Evolutionary conservation across 2,113 vertebrate species (phyloP).

Genomic region (Donacobius atricapilla): DNA sequence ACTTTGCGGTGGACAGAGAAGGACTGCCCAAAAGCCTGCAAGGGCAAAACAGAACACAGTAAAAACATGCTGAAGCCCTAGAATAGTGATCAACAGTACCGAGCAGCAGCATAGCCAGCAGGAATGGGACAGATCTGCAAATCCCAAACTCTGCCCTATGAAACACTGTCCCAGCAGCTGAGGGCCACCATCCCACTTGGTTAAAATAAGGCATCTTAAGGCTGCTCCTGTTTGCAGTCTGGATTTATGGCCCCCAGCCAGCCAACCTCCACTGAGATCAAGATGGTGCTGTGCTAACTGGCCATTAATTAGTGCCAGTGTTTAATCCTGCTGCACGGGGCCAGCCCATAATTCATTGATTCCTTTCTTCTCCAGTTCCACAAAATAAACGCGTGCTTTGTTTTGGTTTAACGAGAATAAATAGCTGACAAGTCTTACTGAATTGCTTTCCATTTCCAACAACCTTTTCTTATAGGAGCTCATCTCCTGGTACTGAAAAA

Average conservation of each 20-base stretch:
- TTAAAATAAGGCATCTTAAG: background rate
- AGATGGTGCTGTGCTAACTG: background rate
- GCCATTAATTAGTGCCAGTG: background rate
- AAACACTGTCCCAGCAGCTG: background rate
- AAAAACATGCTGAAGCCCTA: background rate
- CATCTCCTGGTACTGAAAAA: background rate
- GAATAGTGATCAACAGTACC: background rate
- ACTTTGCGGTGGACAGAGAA: slow-evolving; percentile 95
- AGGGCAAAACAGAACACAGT: background rate
- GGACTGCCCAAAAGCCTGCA: slow-evolving; percentile 95
- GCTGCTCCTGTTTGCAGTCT: background rate
- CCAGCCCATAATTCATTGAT: background rate
- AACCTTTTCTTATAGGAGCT: background rate
- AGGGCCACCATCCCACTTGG: background rate
- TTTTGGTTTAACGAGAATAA: background rate
- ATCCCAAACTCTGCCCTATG: background rate
- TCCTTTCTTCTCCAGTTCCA: background rate
- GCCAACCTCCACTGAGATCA: background rate
- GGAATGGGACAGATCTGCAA: background rate
- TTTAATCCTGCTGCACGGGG: background rate
- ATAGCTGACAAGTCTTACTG: background rate
- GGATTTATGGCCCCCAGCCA: slow-evolving; percentile 4
- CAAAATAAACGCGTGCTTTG: background rate
- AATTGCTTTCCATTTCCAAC: background rate
- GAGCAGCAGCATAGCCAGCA: background rate